These are phyloP conservation scores for Epinephelus malabaricus DNA, from an alignment of 2,797 vertebrate species.

Conservation along the genomic window DNA sequence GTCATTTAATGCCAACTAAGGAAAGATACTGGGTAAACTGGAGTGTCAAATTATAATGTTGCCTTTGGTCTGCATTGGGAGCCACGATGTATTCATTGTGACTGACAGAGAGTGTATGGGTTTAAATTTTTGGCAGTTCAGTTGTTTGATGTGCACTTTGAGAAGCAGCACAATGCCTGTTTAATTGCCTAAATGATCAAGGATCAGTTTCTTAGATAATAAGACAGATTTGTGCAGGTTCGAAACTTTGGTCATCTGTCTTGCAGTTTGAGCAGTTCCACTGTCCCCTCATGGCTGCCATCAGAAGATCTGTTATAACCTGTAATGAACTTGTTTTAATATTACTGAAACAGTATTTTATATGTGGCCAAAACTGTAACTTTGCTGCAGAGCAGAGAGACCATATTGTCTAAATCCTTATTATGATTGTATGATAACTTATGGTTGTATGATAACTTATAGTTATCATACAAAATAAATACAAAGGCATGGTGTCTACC, in stretches of 20 bases:
- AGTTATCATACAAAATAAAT: neutral
- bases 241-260: too few species aligned
- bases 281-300: neutral
- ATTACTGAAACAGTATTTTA: neutral
- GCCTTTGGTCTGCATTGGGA: neutral
- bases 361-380: neutral
- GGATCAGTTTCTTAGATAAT: neutral
- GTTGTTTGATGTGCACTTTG: neutral
- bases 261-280: too few species aligned
- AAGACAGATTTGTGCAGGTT: neutral
- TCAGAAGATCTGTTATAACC: neutral
- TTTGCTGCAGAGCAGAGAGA: neutral
- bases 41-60: neutral
- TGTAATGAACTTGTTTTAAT: neutral
- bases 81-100: neutral
- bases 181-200: neutral
- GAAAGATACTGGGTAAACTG: neutral
- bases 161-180: neutral
- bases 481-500: neutral
- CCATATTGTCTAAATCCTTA: neutral
- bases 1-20: neutral
- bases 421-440: too few species aligned
- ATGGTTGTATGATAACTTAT: too few species aligned
- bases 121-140: neutral
- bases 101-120: neutral